Percentiles rank a stretch among this genome's conserved stretches.
Evolutionary conservation across 2,113 vertebrate genomes (phyloP).

Genomic region (Nycticebus coucang): DNA sequence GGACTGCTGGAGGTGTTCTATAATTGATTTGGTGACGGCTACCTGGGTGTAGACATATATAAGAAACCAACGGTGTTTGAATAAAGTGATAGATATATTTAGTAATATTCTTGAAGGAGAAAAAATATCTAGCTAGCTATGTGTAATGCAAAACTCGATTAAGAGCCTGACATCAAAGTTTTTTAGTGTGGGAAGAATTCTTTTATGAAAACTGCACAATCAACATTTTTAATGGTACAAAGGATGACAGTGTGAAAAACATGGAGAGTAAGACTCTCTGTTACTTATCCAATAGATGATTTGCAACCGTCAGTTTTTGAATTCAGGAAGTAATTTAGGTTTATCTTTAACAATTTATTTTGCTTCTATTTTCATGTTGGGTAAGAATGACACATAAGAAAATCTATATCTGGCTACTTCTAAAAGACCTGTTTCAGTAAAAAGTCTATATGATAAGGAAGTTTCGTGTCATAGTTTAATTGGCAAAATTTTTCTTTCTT

Average conservation of each 20-base stretch:
- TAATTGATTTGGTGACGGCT: neutral
- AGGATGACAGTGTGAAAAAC: neutral
- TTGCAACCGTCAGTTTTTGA: neutral
- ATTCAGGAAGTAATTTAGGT: neutral
- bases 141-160: neutral
- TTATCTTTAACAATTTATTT: conserved; percentile 4
- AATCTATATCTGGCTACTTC: neutral
- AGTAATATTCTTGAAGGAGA: neutral
- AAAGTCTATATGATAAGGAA: neutral
- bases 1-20: neutral
- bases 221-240: conserved; percentile 1
- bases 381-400: conserved; percentile 17
- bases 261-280: neutral
- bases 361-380: neutral
- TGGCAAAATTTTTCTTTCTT: conserved; percentile 51
- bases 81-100: neutral
- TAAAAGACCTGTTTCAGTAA: neutral
- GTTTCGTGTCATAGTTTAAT: conserved; percentile 29
- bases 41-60: neutral
- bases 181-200: conserved; percentile 24
- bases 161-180: neutral
- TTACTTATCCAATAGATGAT: neutral
- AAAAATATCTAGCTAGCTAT: neutral
- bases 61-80: neutral
- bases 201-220: neutral